Base-by-base conservation (phyloP, 2,797 vertebrate genomes). In the Sebastes vulpes region DNA sequence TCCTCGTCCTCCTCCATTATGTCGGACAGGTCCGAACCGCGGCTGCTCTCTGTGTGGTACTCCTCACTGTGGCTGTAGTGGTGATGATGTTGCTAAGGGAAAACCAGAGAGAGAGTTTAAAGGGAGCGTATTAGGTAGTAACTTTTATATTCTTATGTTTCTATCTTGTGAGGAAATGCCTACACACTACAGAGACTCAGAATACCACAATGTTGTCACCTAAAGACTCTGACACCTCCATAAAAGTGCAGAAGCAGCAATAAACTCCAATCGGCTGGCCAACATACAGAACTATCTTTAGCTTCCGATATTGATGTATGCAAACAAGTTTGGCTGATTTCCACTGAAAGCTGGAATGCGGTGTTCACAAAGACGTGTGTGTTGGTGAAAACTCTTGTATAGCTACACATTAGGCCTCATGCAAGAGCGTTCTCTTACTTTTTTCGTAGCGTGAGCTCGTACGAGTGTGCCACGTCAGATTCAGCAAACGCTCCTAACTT, bases 1-100 rank as follows among this genome's bases (percentile, higher is more conserved):
- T 99, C 99, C 95, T 99, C 99, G 1, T 99, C 99, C 86, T 99
- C 99, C 93, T 99, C 99, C 97, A 99, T 97, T 58, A 99, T 99
- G 95, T 99, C 99, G 0, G 99, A 99, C 67, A 99, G 93, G 93
- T 99, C 99, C 0, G 99, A 99, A 0, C 99, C 98, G 1, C 98
- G 96, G 93, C 99, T 99, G 94, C 98, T 99, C 94, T 99, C 99
- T 0, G 98, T 99, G 68, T 98, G 97, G 91, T 99, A 98, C 76
- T 98, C 98, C 12, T 99, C 99, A 3, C 96, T 97, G 23, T 97
- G 97, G 94, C 97, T 96, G 90, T 97, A 98, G 84, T 91, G 92
- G 79, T 96, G 97, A 23, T 96, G 96, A 93, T 97, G 93, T 67
- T 95, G 89, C 82, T 95, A 14, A 18, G 16, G 29, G 48, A 42